phyloP scores from a whole-genome alignment of 2,113 vertebrate species.

The Grammomys dolichurus region DNA sequence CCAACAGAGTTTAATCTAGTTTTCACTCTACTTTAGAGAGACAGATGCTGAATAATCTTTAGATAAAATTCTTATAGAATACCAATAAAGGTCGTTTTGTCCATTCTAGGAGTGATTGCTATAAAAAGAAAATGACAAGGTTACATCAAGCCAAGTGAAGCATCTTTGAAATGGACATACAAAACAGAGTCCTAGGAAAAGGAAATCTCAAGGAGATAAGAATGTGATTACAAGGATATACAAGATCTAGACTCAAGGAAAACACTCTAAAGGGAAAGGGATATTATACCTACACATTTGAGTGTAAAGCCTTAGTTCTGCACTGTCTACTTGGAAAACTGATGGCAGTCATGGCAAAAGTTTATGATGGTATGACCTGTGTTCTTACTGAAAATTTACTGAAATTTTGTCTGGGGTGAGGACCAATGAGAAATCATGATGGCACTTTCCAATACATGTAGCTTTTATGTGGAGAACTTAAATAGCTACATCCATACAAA shows the following conservation, averaged over 20 bases:
- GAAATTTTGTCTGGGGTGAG: background rate
- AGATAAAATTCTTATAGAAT: background rate
- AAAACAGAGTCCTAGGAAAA: conserved; percentile 23
- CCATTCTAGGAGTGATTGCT: background rate
- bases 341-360: background rate
- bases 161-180: background rate
- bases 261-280: background rate
- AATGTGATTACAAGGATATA: background rate
- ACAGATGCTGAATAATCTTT: background rate
- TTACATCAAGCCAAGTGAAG: background rate
- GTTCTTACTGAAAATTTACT: background rate
- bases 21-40: background rate
- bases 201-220: background rate
- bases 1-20: background rate
- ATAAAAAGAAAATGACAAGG: background rate
- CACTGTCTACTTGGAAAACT: background rate
- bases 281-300: background rate
- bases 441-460: background rate
- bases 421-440: background rate
- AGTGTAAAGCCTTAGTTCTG: background rate
- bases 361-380: background rate
- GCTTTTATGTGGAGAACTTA: background rate
- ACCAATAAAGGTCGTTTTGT: background rate
- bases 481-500: background rate
- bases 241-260: conserved; percentile 16